Base-by-base conservation (phyloP, 2,888 invertebrate genomes). In the Pristionchus japonicus region DNA sequence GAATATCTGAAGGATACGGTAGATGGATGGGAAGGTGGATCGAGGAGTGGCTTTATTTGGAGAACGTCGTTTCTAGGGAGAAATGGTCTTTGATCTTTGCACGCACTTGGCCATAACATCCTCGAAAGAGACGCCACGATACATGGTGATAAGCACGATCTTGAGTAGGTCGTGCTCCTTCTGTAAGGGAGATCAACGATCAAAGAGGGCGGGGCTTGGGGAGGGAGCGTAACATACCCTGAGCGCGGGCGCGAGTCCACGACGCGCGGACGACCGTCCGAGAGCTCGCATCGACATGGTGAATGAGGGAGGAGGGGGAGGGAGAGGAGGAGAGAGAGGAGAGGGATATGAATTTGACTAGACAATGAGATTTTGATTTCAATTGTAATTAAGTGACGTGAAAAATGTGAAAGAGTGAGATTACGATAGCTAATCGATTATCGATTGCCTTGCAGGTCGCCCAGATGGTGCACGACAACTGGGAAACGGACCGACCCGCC, bases 401-500 rank as follows among this genome's bases (percentile, higher is more conserved):
- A n/a, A n/a, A n/a, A n/a, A n/a, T n/a, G n/a, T n/a, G 37, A 70
- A 70, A 0, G n/a, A 11, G 27, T 9, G 43, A 40, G 4, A 23
- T 43, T 43, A 74, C 40, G 40, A 13, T 27, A 77, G 11, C 34
- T 15, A 15, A 23, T 40, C 1, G 43, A 47, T 15, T 43, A 43
- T 77, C 47, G 11, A 43, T 77, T 77, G 31, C 1, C n/a, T 67
- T 7, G 37, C 86, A 87, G 87, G 87, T 87, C 1, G 87, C 87
- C 0, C 52, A 77, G 43, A 31, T 77, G 57, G 87, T 87, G 43
- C 87, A 87, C 37, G 77, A 80, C 61, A 80, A 77, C 77, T 87
- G 87, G 87, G 27, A 77, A 43, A 34, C 80, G 43, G 77, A 87
- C 23, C 64, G 87, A 80, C 87, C 87, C 82, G 89, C 57, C 82